A percentile compares a stretch with the other conserved stretches of the same genome.
These are phyloP conservation scores for Peromyscus aztecus DNA, from an alignment of 2,797 vertebrate genomes.

Conservation along the genomic window DNA sequence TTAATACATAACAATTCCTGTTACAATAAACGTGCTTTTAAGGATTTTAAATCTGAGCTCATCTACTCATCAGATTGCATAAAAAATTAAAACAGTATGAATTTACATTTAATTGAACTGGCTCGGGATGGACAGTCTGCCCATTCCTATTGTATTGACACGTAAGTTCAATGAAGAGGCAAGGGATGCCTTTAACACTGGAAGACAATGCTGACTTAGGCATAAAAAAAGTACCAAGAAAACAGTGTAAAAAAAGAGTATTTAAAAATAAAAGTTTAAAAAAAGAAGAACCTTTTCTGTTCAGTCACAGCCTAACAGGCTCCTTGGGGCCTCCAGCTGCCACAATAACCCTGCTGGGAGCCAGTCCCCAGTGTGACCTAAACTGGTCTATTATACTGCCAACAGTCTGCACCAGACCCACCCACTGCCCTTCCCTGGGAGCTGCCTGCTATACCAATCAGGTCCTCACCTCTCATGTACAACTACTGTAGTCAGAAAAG, in stretches of 20 bases:
- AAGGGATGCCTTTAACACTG: slow-evolving; percentile 89
- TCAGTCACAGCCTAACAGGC: slow-evolving; percentile 79
- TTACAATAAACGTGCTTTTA: slow-evolving; percentile 93
- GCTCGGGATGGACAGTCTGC: slow-evolving; percentile 89
- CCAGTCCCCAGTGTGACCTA: neutral
- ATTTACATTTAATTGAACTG: slow-evolving; percentile 89
- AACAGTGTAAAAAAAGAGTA: slow-evolving; percentile 87
- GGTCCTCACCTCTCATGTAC: neutral
- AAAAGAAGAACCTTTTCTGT: slow-evolving; percentile 87
- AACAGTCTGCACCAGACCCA: neutral
- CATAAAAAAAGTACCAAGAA: slow-evolving; percentile 90
- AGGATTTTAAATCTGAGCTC: slow-evolving; percentile 91
- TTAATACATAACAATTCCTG: slow-evolving; percentile 93
- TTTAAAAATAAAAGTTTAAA: slow-evolving; percentile 81
- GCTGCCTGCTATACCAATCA: neutral
- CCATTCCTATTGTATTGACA: slow-evolving; percentile 87
- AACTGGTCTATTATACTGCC: neutral
- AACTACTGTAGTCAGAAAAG: neutral
- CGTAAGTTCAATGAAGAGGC: slow-evolving; percentile 87
- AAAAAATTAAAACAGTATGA: slow-evolving; percentile 91
- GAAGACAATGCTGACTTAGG: slow-evolving; percentile 91
- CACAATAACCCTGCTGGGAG: neutral
- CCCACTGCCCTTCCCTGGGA: neutral
- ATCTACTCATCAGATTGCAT: slow-evolving; percentile 91
- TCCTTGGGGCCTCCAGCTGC: neutral